Conservation (phyloP, 2,888 invertebrate genomes). For the Sthenelais limicola region DNA sequence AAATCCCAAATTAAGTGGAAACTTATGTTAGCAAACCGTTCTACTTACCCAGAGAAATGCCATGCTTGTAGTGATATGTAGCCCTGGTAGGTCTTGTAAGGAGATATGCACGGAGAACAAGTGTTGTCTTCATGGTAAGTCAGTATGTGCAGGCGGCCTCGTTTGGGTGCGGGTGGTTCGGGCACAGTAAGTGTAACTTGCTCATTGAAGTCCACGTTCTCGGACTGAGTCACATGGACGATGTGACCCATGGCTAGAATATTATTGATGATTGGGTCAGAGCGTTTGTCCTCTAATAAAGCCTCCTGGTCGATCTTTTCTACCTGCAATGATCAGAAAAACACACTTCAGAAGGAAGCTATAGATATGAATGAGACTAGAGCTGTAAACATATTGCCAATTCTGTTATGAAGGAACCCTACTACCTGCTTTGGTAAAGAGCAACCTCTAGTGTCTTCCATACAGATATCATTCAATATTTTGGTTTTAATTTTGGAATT, state of each 20-base stretch:
- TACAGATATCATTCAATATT: too few relatives aligned
- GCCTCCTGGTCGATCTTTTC: constrained; percentile 49
- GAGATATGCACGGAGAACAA: constrained; percentile 61
- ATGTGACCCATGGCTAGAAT: constrained; percentile 64
- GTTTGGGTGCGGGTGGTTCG: constrained; percentile 55
- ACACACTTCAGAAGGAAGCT: too few relatives aligned
- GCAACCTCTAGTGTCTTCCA: too few relatives aligned
- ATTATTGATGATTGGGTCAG: constrained; percentile 55
- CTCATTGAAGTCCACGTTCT: constrained; percentile 48
- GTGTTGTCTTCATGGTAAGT: constrained; percentile 66
- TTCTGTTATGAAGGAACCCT: too few relatives aligned
- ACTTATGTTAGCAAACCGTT: neutral
- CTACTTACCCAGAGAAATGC: constrained; percentile 65
- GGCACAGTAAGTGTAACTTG: constrained; percentile 65
- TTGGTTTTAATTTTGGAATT: too few relatives aligned
- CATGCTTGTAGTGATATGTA: constrained; percentile 63
- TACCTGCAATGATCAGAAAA: too few relatives aligned
- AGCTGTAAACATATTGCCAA: too few relatives aligned
- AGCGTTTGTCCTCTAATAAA: constrained; percentile 45
- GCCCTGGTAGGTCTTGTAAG: constrained; percentile 58
- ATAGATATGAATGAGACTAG: too few relatives aligned
- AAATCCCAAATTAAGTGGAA: too few relatives aligned
- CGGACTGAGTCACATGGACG: constrained; percentile 53
- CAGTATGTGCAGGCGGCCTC: constrained; percentile 62
- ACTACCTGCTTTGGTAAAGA: too few relatives aligned